Conservation (phyloP, 2,797 vertebrate species). For the Pipistrellus kuhlii region DNA sequence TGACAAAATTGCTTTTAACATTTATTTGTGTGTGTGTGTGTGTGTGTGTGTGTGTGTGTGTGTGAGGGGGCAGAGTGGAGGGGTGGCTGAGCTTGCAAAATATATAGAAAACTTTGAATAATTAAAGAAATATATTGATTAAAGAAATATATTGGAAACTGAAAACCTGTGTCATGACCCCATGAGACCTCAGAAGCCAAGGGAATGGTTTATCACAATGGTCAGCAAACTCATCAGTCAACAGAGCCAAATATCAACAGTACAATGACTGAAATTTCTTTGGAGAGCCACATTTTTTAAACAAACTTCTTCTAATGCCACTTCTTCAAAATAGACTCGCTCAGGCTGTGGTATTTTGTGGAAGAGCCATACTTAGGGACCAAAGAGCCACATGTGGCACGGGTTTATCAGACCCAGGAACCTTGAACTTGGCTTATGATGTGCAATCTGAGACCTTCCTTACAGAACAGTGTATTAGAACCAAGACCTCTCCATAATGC, state of each 20-base stretch:
- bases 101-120: not conserved
- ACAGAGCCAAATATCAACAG: too few species aligned
- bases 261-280: too few species aligned
- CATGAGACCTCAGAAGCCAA: not conserved
- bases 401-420: not conserved
- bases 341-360: too few species aligned
- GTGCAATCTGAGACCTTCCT: not conserved
- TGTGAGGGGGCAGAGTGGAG: too few species aligned
- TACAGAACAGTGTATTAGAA: not conserved
- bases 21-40: not conserved
- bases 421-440: not conserved
- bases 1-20: not conserved
- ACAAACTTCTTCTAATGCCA: too few species aligned
- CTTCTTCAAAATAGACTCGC: too few species aligned
- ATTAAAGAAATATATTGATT: not conserved
- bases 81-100: not conserved
- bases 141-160: not conserved
- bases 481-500: not conserved
- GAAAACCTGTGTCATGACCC: not conserved
- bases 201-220: not conserved
- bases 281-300: too few species aligned
- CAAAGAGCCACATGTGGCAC: too few species aligned
- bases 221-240: too few species aligned
- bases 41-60: not conserved
- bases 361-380: too few species aligned